Evolutionary conservation across 2,888 invertebrate genomes (phyloP).

Genomic region (Agrenia bidenticulata): DNA sequence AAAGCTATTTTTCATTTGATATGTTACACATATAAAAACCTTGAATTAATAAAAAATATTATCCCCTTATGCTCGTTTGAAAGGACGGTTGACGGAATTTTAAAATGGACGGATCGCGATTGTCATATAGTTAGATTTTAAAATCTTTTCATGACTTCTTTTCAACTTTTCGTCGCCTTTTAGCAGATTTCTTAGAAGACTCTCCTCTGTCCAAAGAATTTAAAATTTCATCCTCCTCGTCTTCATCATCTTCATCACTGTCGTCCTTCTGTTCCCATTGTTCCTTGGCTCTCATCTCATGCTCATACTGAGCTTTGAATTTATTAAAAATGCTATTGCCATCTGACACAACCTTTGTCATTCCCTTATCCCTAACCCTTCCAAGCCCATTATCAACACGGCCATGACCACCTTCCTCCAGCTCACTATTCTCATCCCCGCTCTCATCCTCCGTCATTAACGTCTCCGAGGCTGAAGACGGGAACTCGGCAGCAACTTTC

Average conservation of each 20-base stretch:
- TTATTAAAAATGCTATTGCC: slow-evolving; percentile 48
- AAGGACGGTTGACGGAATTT: too few relatives aligned
- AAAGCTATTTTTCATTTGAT: too few relatives aligned
- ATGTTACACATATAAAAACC: too few relatives aligned
- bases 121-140: too few relatives aligned
- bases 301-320: slow-evolving; percentile 50
- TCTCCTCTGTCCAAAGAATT: neutral
- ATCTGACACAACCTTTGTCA: neutral
- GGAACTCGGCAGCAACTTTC: slow-evolving; percentile 8
- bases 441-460: slow-evolving; percentile 26
- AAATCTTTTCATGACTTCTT: too few relatives aligned
- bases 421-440: slow-evolving; percentile 26
- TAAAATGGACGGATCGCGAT: too few relatives aligned
- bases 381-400: slow-evolving; percentile 20
- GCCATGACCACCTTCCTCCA: slow-evolving; percentile 24
- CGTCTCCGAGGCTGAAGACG: slow-evolving; percentile 1
- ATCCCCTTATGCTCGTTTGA: too few relatives aligned
- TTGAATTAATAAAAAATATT: too few relatives aligned
- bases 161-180: too few relatives aligned
- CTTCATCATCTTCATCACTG: slow-evolving; percentile 45
- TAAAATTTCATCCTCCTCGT: slow-evolving; percentile 23
- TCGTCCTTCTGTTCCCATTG: slow-evolving; percentile 47
- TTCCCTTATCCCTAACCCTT: neutral
- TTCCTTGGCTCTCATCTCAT: slow-evolving; percentile 49
- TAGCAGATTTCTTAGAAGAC: too few relatives aligned